phyloP scores from a whole-genome alignment of 1,140 invertebrate genomes.

The Brachionus asplanchnoidis region DNA sequence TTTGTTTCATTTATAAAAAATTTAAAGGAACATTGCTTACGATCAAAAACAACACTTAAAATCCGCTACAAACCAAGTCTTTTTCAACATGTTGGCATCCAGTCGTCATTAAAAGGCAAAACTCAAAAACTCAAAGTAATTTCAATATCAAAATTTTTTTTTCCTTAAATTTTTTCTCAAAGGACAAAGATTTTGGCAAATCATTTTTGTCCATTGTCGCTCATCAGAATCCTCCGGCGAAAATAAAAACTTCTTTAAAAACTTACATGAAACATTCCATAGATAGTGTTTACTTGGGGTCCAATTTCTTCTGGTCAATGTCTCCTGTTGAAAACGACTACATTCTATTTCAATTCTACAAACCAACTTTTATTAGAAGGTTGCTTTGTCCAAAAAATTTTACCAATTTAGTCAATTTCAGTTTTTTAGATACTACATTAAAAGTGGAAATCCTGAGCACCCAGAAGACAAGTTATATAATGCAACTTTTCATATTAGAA shows the following conservation, averaged over 20 bases:
- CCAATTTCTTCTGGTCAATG: constrained; percentile 86
- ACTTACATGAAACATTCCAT: constrained; percentile 77
- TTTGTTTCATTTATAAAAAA: constrained; percentile 26
- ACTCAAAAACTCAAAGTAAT: constrained; percentile 87
- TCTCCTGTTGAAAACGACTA: constrained; percentile 76
- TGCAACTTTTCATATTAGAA: constrained; percentile 76
- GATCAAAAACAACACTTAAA: constrained; percentile 50
- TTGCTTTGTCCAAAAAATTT: constrained; percentile 54
- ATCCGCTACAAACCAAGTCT: constrained; percentile 77
- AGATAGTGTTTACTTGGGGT: constrained; percentile 75
- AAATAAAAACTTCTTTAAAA: constrained; percentile 70
- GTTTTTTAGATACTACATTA: constrained; percentile 72
- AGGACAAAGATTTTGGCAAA: constrained; percentile 89
- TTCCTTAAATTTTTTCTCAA: constrained; percentile 35
- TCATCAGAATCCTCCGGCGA: constrained; percentile 66
- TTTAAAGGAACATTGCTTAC: constrained; percentile 75
- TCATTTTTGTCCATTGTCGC: constrained; percentile 74
- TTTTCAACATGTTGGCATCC: constrained; percentile 91
- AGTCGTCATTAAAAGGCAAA: constrained; percentile 91
- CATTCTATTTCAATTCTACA: constrained; percentile 73
- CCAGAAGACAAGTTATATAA: constrained; percentile 83
- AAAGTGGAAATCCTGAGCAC: constrained; percentile 85
- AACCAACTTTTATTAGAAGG: constrained; percentile 71
- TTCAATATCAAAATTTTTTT: background rate
- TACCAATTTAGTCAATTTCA: background rate